Conservation (phyloP, 2,113 vertebrate genomes). For the Gracilinanus agilis region DNA sequence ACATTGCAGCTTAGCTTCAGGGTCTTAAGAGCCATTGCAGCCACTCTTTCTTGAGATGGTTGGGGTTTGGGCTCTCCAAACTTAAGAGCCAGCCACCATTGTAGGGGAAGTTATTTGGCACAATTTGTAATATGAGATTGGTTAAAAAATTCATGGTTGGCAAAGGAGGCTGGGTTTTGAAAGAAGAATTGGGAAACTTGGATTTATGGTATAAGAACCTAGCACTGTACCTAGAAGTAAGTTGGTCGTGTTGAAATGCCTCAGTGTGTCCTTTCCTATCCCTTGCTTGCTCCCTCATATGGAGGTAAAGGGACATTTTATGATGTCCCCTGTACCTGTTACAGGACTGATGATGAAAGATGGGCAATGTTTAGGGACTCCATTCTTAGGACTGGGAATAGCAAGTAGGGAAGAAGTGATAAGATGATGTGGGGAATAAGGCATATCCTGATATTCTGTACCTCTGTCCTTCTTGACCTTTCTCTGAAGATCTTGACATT, state of each 20-base stretch:
- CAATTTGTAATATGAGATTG: not conserved
- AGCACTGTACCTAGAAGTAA: not conserved
- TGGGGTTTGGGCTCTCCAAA: not conserved
- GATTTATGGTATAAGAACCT: not conserved
- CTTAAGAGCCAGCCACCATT: not conserved
- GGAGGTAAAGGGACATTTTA: not conserved
- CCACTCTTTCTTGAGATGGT: not conserved
- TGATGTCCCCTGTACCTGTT: not conserved
- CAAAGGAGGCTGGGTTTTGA: not conserved
- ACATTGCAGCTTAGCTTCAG: not conserved
- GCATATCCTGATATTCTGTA: not conserved
- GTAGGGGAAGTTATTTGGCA: not conserved
- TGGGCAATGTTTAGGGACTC: not conserved
- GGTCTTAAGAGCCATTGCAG: not conserved
- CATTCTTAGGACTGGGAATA: not conserved
- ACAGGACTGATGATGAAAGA: not conserved
- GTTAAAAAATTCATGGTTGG: not conserved
- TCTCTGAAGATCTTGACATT: not conserved
- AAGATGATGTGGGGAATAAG: not conserved
- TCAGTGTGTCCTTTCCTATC: not conserved
- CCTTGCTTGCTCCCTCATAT: not conserved
- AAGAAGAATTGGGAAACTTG: not conserved
- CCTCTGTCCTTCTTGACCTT: not conserved
- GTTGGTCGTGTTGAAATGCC: not conserved
- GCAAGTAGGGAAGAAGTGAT: not conserved